Conservation (phyloP, 2,797 vertebrate species). For the Mycteria americana region DNA sequence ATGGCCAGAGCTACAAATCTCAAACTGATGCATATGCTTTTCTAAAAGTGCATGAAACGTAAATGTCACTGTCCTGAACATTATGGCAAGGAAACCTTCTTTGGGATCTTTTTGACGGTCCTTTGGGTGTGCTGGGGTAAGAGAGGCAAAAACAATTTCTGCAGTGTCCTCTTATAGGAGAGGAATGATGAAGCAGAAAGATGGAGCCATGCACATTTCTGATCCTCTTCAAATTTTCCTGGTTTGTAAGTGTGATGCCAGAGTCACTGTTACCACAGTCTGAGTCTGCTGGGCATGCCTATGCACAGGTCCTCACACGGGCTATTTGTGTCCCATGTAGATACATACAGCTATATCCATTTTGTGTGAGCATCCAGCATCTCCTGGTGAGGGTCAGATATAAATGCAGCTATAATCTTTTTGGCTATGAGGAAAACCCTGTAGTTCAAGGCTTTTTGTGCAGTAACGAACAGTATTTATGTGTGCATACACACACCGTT, state of each 20-base stretch:
- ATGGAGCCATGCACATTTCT: background rate
- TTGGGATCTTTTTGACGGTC: background rate
- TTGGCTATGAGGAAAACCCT: background rate
- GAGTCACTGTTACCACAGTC: background rate
- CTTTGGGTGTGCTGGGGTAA: background rate
- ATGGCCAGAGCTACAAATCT: background rate
- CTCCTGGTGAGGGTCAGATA: background rate
- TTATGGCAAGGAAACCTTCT: background rate
- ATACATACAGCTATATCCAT: background rate
- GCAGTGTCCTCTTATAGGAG: background rate
- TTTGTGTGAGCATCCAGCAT: background rate
- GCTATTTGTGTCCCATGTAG: rapidly evolving
- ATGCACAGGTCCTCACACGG: background rate
- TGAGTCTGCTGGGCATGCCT: background rate
- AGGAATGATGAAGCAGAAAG: background rate
- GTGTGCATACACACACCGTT: background rate
- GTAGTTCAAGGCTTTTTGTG: background rate
- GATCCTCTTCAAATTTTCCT: background rate
- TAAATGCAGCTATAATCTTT: background rate
- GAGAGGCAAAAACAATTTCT: background rate
- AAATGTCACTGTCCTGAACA: background rate
- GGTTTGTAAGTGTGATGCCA: background rate
- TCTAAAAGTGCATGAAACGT: background rate
- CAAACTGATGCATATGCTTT: background rate
- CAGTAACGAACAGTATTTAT: background rate